Evolutionary conservation across 2,888 invertebrate genomes (phyloP), one percentile per base, ranked within the genome.

Genomic region (Leucophenga maculata): DNA sequence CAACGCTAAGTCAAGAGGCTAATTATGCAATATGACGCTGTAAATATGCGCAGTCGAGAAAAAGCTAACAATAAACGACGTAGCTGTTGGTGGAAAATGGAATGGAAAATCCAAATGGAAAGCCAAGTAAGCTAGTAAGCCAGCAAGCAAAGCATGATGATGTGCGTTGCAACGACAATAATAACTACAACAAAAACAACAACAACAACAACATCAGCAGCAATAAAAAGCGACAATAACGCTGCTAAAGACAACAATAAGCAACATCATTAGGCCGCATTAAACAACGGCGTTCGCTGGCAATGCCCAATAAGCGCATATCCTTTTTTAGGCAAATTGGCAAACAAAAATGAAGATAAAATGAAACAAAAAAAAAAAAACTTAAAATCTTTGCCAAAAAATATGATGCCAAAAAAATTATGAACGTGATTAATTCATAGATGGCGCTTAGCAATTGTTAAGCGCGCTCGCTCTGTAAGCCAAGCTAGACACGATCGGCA

Each of bases 381-480:
- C 14, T 18, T 22, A 62, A 62, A 60, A 48, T 78, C 78, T 39
- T 32, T 73, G 75, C 74, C 65, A 57, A 46, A 67, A 70, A 39
- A 68, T 20, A 65, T 65, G 44, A 54, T 82, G 80, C 31, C 31
- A 80, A 70, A 70, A 69, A 77, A 81, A 81, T 84, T 84, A 81
- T 81, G 80, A 84, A 84, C 80, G 83, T 84, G 84, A 83, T 81
- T 84, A 83, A 81, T 81, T 84, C 84, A 81, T 84, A 84, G 83
- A 83, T 84, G 84, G 80, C 80, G 80, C 80, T 77, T 83, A 77
- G 79, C 81, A 77, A 80, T 80, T 80, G 80, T 50, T 18, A 50
- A 50, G 16, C 50, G 50, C 32, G 3, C n/a, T n/a, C 50, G 50
- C 39, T 39, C 39, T 39, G 39, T 39, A 39, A 39, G 50, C 50